Conservation (phyloP, 2,888 invertebrate species). For the Eupithecia centaureata region DNA sequence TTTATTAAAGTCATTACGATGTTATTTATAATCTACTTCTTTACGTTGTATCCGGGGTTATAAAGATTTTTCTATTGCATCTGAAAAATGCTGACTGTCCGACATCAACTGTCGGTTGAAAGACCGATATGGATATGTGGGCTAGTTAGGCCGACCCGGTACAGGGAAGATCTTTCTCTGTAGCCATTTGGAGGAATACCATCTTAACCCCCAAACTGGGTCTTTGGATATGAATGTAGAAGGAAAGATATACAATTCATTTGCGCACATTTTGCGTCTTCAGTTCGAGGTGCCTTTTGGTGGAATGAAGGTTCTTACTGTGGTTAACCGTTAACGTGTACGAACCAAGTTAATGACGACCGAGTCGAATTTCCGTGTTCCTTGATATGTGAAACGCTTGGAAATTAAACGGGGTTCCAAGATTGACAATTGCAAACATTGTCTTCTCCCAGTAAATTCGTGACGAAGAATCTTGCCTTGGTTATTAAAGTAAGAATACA, state of each 20-base stretch:
- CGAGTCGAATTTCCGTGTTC: background rate
- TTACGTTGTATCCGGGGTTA: too few relatives aligned
- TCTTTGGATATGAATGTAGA: too few relatives aligned
- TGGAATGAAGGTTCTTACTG: background rate
- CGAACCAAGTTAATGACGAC: background rate
- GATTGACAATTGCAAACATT: background rate
- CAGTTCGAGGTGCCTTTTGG: background rate
- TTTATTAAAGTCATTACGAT: too few relatives aligned
- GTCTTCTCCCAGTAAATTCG: background rate
- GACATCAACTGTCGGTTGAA: too few relatives aligned
- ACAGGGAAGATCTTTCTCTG: too few relatives aligned
- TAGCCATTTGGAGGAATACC: too few relatives aligned
- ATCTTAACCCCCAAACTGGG: too few relatives aligned
- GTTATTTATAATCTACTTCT: too few relatives aligned
- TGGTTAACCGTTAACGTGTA: background rate
- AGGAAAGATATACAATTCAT: too few relatives aligned
- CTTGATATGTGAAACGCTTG: constrained; percentile 1
- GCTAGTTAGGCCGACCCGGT: too few relatives aligned
- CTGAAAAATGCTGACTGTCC: background rate
- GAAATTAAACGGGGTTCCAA: background rate
- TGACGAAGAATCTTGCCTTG: background rate
- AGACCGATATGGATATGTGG: too few relatives aligned
- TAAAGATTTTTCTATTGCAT: background rate
- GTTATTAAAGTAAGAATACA: background rate
- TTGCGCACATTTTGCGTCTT: too few relatives aligned